Base-by-base conservation (phyloP, 2,888 invertebrate genomes). In the Tachina grossa region DNA sequence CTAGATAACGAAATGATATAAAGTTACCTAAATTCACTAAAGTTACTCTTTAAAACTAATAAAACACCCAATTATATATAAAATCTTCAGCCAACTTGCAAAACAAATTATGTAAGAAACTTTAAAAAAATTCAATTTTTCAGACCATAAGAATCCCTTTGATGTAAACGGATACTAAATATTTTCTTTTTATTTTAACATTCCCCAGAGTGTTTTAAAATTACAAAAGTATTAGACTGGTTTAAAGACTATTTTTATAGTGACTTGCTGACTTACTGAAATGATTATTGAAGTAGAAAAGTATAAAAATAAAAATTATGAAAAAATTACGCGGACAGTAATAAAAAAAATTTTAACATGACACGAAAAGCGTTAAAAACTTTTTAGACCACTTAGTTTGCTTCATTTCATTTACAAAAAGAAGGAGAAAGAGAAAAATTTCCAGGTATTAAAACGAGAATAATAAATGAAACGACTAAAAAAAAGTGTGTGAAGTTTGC, bases 241-340 rank as follows among this genome's bases (percentile, higher is more conserved):
- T 22, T 41, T 74, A 11, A 74, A 63, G 41, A 11, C 39, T 65
- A n/a, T 63, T 53, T 43, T 41, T 49, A 43, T 14, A 10, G 49
- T 63, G 49, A 51, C 74, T 74, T 61, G 74, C 63, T 41, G 41
- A 74, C 41, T 61, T 74, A 31, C 75, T 45, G 43, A 65, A 65
- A 45, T 14, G 53, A n/a, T 22, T 14, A 55, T 55, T 55, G 43
- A 71, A 59, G 59, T 4, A 43, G 53, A 75, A 45, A 65, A 61
- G 13, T 16, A n/a, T 13, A 10, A 13, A 11, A 31, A 31, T 6
- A 31, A 31, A 31, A 31, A 31, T 6, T 31, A 31, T 6, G 11
- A 9, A 47, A 47, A 22, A 59, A 47, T 14, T 49, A 31, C 43
- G 19, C 45, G 65, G 16, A 1, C 31, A 45, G 43, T 75, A 65